These are phyloP conservation scores for Nyctibius bracteatus DNA, from an alignment of 2,113 vertebrate species.

Conservation along the genomic window DNA sequence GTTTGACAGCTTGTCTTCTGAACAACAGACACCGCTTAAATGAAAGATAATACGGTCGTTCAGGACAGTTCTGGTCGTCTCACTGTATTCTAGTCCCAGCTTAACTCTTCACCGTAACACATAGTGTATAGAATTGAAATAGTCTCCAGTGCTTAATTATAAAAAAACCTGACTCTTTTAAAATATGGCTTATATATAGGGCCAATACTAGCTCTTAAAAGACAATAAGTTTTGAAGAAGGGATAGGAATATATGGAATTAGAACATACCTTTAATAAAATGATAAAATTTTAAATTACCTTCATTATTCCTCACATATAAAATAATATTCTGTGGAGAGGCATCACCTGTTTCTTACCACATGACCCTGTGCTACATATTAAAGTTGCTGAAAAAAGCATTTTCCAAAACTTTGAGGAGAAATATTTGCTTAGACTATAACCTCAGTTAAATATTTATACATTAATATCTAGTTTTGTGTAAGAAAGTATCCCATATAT, in stretches of 20 bases:
- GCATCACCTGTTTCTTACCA: not conserved
- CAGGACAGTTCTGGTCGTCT: not conserved
- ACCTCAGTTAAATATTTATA: constrained; percentile 36
- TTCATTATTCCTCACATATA: not conserved
- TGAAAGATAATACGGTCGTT: not conserved
- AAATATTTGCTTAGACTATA: not conserved
- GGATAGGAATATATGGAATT: not conserved
- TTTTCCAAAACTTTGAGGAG: not conserved
- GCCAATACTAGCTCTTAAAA: not conserved
- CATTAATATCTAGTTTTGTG: not conserved
- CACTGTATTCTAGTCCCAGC: not conserved
- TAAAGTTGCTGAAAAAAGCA: not conserved
- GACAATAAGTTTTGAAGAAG: not conserved
- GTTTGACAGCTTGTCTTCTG: not conserved
- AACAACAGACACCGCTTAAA: not conserved
- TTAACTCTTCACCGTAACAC: not conserved
- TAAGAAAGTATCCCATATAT: constrained; percentile 30
- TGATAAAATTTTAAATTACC: not conserved
- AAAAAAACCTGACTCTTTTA: not conserved
- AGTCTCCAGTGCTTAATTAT: not conserved
- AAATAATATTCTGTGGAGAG: not conserved
- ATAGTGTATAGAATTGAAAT: not conserved
- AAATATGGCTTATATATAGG: not conserved
- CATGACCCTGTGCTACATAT: not conserved
- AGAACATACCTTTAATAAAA: not conserved